Base-by-base conservation (phyloP, 2,797 vertebrate genomes). In the Chaenodraco wilsoni region DNA sequence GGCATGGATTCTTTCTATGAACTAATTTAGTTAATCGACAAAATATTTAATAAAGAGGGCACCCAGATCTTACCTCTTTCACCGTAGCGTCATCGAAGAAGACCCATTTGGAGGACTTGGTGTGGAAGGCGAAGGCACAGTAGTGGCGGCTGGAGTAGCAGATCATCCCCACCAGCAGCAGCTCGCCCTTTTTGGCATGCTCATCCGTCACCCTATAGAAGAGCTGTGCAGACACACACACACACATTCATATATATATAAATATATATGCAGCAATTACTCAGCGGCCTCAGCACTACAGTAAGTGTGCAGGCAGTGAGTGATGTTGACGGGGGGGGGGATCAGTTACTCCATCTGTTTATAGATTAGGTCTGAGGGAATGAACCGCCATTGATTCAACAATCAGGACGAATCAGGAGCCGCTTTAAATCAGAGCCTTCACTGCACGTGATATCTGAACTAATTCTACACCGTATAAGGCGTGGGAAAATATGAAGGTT, bases 1-100 rank as follows among this genome's bases (percentile, higher is more conserved):
- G 58, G 1, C 15, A 46, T 63, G 13, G 43, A 23, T 44, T 45
- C 14, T 9, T 13, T 59, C 9, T 27, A 23, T 50, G 16, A 40
- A 37, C 27, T 8, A 3, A 49, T 48, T 67, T 6, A 13, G 2
- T 40, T 23, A 11, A 54, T 7, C 13, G 17, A 51, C 10, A 12
- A 45, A 52, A 54, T n/a, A 31, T 23, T 58, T 21, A 5, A 17
- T 10, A 1, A 43, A 6, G 6, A 37, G 33, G 8, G 33, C 27
- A 27, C 33, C 1, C 33, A 37, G 33, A 37, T 67, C 88, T 92
- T 86, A 98, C 98, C 96, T 99, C 98, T 92, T 99, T 99, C 15
- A 99, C 98, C n/a, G 95, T 97, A 67, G 98, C 98, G 33, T 99
- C 98, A 76, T 99, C 98, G 84, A 99, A 99, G 81, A 99, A 96